Percentiles rank a stretch among this genome's conserved stretches.
These are phyloP conservation scores for Venusia cambrica DNA, from an alignment of 2,888 invertebrate genomes.

Conservation along the genomic window DNA sequence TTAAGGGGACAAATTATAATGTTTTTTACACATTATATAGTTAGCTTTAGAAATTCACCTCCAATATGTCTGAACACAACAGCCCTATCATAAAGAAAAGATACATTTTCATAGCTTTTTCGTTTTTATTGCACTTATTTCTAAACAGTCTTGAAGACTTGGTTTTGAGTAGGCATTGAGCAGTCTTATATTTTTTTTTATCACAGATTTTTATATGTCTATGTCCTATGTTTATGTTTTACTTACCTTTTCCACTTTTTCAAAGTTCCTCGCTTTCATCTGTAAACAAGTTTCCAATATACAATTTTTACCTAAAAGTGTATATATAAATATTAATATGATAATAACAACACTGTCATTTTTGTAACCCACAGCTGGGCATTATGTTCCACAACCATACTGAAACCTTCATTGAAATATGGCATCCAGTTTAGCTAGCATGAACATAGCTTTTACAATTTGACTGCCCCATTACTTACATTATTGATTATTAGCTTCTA, in stretches of 20 bases:
- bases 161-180: too few species aligned
- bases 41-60: constrained; percentile 64
- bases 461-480: too few species aligned
- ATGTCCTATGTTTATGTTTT: constrained; percentile 45
- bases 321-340: too few species aligned
- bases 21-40: too few species aligned
- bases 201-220: constrained; percentile 38
- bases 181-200: constrained; percentile 21
- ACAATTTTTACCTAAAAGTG: neutral
- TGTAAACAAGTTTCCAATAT: constrained; percentile 84
- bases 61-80: constrained; percentile 76
- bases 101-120: constrained; percentile 38
- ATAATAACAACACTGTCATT: too few species aligned
- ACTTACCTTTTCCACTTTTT: constrained; percentile 98
- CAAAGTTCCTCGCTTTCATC: constrained; percentile 98
- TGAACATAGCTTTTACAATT: too few species aligned
- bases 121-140: constrained; percentile 60
- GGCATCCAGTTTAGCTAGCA: too few species aligned
- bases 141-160: constrained; percentile 6
- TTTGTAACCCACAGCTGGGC: too few species aligned
- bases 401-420: too few species aligned
- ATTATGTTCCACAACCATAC: too few species aligned
- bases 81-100: constrained; percentile 74
- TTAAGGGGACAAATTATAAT: too few species aligned
- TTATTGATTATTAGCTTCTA: too few species aligned